Evolutionary conservation across 2,888 invertebrate genomes (phyloP), one percentile per base, ranked within the genome.

Genomic region (Amblyjoppa proteus): DNA sequence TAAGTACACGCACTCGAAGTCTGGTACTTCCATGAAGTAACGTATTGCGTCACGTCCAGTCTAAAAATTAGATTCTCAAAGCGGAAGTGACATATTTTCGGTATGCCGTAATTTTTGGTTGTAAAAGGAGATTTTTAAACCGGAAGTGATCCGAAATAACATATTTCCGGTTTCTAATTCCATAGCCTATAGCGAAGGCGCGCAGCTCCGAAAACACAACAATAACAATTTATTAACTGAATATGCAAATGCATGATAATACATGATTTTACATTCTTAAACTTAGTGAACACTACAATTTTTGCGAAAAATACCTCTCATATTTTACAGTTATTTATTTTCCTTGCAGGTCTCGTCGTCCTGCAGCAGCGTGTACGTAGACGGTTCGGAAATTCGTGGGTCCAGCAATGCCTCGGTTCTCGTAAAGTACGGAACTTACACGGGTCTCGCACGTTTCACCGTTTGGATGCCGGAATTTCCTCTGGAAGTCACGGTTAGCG

Each of bases 401-500:
- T 98, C 98, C 0, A 97, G 98, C 56, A 99, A 99, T 92, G 99
- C 98, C 1, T 98, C 98, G 0, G 97, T 99, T 49, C 96, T 98
- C 76, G 98, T 99, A 75, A 98, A 98, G 94, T 98, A 98, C 92
- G 99, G 98, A 41, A 98, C 98, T 1, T 98, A 98, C 94, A 97
- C 97, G 34, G 98, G 98, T 16, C 95, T 97, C 86, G 98, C 98
- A 2, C 96, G 97, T 85, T 98, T 99, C 94, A 97, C 97, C 25
- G 99, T 99, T 1, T 99, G 99, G 99, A 98, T 98, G 97, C 99
- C 99, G 0, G 98, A 99, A 93, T 97, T 98, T 91, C 98, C 98
- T 0, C 95, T 99, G 81, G 98, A 98, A 93, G 97, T 99, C 45
- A 97, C 97, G 89, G 97, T 99, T 4, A 96, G 97, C 20, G 99